Percentiles rank a stretch among this genome's conserved stretches.
Evolutionary conservation across 2,797 vertebrate species (phyloP).

Genomic region (Hoplostethus mediterraneus): DNA sequence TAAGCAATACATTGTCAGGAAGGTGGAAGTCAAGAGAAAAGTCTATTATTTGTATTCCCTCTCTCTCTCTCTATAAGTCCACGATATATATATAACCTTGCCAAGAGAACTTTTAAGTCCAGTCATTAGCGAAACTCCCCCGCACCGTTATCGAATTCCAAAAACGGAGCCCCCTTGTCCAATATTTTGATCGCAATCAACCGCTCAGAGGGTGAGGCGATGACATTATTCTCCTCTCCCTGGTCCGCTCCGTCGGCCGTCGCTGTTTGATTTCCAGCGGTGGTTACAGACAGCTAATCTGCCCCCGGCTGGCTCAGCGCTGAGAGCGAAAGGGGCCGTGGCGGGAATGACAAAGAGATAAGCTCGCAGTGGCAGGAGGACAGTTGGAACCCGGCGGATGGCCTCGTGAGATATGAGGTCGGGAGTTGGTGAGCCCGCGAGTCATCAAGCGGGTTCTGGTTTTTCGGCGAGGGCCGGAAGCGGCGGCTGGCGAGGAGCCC

Average conservation of each 20-base stretch:
- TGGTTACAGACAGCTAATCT: constrained; percentile 50
- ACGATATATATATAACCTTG: constrained; percentile 63
- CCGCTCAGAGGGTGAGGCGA: constrained; percentile 25
- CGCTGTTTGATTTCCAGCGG: constrained; percentile 54
- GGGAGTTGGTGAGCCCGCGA: constrained; percentile 9
- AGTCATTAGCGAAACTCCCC: constrained; percentile 40
- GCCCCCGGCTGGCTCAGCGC: neutral
- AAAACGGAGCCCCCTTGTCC: constrained; percentile 40
- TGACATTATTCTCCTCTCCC: constrained; percentile 28
- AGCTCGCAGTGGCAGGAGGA: constrained; percentile 16
- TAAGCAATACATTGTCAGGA: constrained; percentile 71
- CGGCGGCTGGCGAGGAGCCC: neutral
- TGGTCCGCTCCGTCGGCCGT: constrained; percentile 35
- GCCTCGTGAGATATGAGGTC: neutral
- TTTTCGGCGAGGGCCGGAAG: neutral
- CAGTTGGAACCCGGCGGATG: neutral
- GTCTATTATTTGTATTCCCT: constrained; percentile 62
- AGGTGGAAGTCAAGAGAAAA: constrained; percentile 56
- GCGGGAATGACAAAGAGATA: constrained; percentile 48
- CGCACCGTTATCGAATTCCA: constrained; percentile 45
- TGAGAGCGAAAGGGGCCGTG: constrained; percentile 11
- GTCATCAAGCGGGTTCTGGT: constrained; percentile 15
- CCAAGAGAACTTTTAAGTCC: constrained; percentile 49
- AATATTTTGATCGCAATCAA: constrained; percentile 57
- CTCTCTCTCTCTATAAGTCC: constrained; percentile 30